Evolutionary conservation across 2,888 invertebrate species (phyloP).

Genomic region (Lepidonotus clava): DNA sequence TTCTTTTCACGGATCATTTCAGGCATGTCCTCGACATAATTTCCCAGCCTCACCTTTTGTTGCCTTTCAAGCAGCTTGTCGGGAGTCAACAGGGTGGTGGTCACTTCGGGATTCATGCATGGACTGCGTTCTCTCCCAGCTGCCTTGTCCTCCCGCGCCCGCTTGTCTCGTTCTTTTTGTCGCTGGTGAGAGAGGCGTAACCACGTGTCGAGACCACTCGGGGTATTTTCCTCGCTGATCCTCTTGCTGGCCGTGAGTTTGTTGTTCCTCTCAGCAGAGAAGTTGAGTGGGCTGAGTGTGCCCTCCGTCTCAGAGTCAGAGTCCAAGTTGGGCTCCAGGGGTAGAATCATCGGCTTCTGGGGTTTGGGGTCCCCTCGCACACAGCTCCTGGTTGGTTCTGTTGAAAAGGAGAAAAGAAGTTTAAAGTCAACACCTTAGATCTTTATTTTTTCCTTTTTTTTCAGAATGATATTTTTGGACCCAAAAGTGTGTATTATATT

Average conservation of each 20-base stretch:
- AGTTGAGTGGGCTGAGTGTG: neutral
- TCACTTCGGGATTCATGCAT: neutral
- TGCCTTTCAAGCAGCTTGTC: neutral
- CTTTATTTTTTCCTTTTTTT: too few relatives aligned
- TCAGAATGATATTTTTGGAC: too few relatives aligned
- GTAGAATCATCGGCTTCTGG: neutral
- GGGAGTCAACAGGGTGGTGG: neutral
- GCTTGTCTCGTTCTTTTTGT: neutral
- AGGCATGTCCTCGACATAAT: neutral
- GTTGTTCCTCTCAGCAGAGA: neutral
- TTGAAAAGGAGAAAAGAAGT: neutral
- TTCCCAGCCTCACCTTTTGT: neutral
- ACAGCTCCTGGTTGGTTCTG: neutral
- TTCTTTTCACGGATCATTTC: neutral
- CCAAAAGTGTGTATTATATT: too few relatives aligned
- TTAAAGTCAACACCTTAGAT: too few relatives aligned
- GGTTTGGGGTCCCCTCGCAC: neutral
- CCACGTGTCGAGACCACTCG: neutral
- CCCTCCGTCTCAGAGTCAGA: neutral
- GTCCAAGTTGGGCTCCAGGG: conserved; percentile 2
- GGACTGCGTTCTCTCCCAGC: neutral
- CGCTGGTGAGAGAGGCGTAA: neutral
- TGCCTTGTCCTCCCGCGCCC: neutral
- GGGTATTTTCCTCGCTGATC: neutral
- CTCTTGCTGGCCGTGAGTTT: neutral